These are phyloP conservation scores for Lepisosteus osseus DNA, from an alignment of 2,113 vertebrate genomes.

Conservation along the genomic window DNA sequence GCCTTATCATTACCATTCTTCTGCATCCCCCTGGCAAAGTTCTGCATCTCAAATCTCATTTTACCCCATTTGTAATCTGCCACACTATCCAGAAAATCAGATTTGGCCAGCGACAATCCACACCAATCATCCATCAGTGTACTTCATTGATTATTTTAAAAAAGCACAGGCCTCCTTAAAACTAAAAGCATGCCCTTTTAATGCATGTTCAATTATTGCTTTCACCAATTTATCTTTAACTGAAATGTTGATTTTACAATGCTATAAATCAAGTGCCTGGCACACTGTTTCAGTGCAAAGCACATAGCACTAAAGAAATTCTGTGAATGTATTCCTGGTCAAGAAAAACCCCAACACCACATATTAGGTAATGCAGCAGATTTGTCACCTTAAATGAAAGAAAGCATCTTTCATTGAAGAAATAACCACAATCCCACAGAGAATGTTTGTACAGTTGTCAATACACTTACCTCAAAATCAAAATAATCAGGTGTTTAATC, in stretches of 20 bases:
- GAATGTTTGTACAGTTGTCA: slow-evolving; percentile 5
- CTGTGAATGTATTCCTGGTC: neutral
- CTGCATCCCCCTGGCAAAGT: no score
- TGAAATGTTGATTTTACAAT: neutral
- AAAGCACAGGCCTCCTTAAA: slow-evolving; percentile 2
- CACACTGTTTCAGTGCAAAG: neutral
- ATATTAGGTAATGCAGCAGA: neutral
- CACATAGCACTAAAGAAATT: neutral
- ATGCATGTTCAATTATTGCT: slow-evolving; percentile 6
- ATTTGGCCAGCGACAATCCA: no score
- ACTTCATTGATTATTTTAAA: slow-evolving; percentile 13
- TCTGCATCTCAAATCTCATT: no score
- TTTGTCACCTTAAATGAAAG: neutral
- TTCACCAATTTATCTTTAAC: slow-evolving; percentile 12
- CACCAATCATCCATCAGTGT: slow-evolving; percentile 12
- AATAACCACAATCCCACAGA: slow-evolving; percentile 1
- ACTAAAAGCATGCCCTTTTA: neutral
- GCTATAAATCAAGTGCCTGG: neutral
- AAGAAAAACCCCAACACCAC: neutral
- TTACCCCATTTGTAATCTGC: no score
- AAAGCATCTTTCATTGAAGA: neutral
- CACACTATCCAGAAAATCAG: no score
- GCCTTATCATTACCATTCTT: no score
- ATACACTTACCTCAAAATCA: neutral
- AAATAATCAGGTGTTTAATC: neutral